Evolutionary conservation across 2,888 invertebrate genomes (phyloP), one percentile per base, ranked within the genome.

Genomic region (Apamea epomidion): DNA sequence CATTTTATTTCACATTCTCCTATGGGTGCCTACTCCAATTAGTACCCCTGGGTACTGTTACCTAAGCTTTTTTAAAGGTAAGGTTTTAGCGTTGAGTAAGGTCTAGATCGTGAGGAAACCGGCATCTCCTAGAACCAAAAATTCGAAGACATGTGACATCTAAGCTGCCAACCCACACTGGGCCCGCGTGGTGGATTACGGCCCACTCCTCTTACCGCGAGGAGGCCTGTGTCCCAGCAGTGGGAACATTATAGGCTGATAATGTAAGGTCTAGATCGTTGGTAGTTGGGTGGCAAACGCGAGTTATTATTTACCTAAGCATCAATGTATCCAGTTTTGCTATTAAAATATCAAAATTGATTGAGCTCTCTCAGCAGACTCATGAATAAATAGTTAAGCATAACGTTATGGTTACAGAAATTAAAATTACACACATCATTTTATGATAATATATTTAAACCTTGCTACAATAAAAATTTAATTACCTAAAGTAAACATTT

Each of bases 401-500:
- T 25, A 51, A 51, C 16, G 25, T 42, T 21, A 54, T n/a, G 7
- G 14, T 32, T 45, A 45, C 45, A 62, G 21, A 64, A 18, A 45
- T 81, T 37, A 29, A 25, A 42, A 25, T 73, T 48, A 42, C 10
- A 12, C 51, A n/a, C 10, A 51, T 51, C 16, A 51, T 51, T 51
- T 16, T 51, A 51, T 18, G 51, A 51, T 51, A 37, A 37, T 6
- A 37, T 37, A 51, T 51, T 51, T 51, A 5, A 51, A 51, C 16
- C 18, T 21, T 3, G 16, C 6, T 6, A 32, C 32, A 51, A 60
- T 25, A 45, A 45, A 54, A 37, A 32, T 62, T 54, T 18, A 45
- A 73, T 64, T 73, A 37, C 37, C 37, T 37, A 83, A 65, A 79
- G 58, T 25, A 64, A 64, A 68, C 60, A 81, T 60, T 67, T 32